phyloP scores from a whole-genome alignment of 1,140 invertebrate species.

The Pinna nobilis region DNA sequence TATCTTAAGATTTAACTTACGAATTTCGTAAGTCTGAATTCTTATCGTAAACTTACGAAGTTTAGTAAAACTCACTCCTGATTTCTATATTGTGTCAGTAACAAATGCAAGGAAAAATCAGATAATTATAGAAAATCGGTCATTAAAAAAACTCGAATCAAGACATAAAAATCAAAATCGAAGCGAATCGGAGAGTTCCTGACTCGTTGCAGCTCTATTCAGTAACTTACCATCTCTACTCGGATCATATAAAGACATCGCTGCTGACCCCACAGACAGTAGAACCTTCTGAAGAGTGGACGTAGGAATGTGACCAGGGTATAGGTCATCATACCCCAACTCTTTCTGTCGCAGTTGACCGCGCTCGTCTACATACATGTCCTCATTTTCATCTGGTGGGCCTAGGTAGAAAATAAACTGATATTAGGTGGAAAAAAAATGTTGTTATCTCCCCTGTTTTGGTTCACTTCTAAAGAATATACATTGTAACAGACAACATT shows the following conservation, averaged over 20 bases:
- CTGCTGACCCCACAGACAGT: slow-evolving; percentile 86
- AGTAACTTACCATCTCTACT: slow-evolving; percentile 73
- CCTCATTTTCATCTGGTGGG: neutral
- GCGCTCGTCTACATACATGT: slow-evolving; percentile 2
- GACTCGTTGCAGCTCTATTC: too few species aligned
- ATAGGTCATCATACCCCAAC: slow-evolving; percentile 58
- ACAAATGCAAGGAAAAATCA: too few species aligned
- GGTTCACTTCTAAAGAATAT: too few species aligned
- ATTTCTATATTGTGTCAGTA: neutral
- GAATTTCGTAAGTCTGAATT: too few species aligned
- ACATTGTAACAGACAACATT: too few species aligned
- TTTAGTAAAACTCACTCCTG: neutral
- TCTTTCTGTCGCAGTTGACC: neutral
- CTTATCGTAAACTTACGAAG: too few species aligned
- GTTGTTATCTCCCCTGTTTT: too few species aligned
- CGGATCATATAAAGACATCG: slow-evolving; percentile 85
- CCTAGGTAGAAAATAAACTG: too few species aligned
- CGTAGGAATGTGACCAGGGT: slow-evolving; percentile 82
- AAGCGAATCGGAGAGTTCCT: too few species aligned
- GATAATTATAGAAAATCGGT: neutral
- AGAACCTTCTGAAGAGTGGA: slow-evolving; percentile 84
- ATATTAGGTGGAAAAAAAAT: too few species aligned
- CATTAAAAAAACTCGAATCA: too few species aligned
- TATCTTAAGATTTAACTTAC: neutral
- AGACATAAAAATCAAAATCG: too few species aligned